Conservation (phyloP, 2,113 vertebrate species). For the Ictidomys tridecemlineatus region DNA sequence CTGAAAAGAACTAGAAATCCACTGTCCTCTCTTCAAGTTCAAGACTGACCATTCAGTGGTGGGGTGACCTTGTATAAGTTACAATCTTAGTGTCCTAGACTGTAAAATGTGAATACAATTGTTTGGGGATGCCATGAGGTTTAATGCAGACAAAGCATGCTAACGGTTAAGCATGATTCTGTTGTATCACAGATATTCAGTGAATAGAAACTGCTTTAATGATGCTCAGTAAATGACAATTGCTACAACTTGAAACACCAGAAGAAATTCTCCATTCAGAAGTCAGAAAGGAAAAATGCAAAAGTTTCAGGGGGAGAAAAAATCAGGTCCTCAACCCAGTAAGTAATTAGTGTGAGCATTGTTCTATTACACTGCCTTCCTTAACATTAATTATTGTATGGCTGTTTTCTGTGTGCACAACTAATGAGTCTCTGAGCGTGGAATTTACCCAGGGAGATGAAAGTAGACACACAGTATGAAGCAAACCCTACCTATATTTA, state of each 20-base stretch:
- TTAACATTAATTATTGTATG: conserved; percentile 84
- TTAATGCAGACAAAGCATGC: neutral
- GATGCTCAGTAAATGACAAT: neutral
- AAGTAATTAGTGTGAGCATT: conserved; percentile 79
- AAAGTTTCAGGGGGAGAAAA: conserved; percentile 8
- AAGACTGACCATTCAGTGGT: neutral
- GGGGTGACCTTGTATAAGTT: neutral
- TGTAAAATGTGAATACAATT: neutral
- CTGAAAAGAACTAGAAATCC: neutral
- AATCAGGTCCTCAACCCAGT: conserved; percentile 54
- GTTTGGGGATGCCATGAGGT: neutral
- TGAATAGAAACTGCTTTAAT: neutral
- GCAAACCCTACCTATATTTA: conserved; percentile 58
- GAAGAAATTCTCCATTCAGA: neutral
- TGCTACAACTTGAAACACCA: neutral
- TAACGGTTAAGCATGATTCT: neutral
- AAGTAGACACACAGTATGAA: conserved; percentile 55
- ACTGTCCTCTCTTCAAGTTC: neutral
- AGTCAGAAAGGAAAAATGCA: conserved; percentile 30
- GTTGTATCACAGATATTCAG: neutral
- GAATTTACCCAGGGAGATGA: conserved; percentile 80
- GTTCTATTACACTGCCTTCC: conserved; percentile 78
- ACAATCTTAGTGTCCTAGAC: neutral
- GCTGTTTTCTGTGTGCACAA: conserved; percentile 71
- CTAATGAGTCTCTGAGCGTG: conserved; percentile 82